Conservation (phyloP, 35 echinoderm and acorn worm genomes). For the Ophiothrix spiculata region DNA sequence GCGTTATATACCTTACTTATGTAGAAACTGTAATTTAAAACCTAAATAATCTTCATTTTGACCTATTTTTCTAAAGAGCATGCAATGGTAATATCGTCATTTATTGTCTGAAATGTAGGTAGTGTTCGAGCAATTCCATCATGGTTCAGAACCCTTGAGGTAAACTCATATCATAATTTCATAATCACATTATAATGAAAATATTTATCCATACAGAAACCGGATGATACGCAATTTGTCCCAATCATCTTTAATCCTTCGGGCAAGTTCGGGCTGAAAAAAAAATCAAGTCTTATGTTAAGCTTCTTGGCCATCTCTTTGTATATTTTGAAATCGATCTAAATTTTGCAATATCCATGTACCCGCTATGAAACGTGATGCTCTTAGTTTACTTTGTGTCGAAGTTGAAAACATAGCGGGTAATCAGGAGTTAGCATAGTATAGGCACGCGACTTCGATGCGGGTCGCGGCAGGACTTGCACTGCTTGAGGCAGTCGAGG, state of each 20-base stretch:
- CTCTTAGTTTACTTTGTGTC: background rate
- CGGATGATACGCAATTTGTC: background rate
- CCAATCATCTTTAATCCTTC: background rate
- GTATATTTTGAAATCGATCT: too few species aligned
- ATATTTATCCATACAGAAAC: background rate
- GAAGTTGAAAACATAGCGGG: background rate
- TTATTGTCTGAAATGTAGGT: too few species aligned
- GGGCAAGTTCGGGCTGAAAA: background rate
- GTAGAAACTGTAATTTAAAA: too few species aligned
- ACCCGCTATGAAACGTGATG: background rate
- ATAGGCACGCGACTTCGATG: background rate
- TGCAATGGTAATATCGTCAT: too few species aligned
- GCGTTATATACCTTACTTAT: too few species aligned
- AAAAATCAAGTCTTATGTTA: background rate
- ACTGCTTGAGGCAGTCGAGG: background rate
- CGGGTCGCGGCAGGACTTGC: background rate
- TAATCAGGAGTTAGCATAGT: background rate
- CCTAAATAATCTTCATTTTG: too few species aligned
- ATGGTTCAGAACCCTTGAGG: background rate
- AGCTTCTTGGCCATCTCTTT: too few species aligned
- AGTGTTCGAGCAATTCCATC: too few species aligned
- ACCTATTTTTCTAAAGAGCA: too few species aligned
- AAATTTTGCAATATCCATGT: too few species aligned
- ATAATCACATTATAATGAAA: constrained; percentile 5
- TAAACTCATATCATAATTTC: background rate